These are phyloP conservation scores for Sphenopsis melanotis DNA, from an alignment of 2,797 vertebrate species.

Conservation along the genomic window DNA sequence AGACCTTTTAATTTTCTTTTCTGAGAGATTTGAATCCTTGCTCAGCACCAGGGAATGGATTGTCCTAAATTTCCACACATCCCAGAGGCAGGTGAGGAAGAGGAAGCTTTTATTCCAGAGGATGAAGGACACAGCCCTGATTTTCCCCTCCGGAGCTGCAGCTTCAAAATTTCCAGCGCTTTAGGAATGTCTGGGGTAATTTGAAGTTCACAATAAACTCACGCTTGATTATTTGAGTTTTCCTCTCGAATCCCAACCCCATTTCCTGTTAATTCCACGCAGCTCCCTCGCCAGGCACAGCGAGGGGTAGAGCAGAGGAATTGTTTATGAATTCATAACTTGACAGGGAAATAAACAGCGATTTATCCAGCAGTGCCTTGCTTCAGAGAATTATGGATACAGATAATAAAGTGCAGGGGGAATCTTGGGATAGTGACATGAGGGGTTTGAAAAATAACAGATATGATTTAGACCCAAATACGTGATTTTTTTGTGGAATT, in stretches of 20 bases:
- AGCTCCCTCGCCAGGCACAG: not conserved
- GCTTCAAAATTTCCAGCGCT: not conserved
- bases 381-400: not conserved
- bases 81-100: not conserved
- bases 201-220: not conserved
- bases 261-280: not conserved
- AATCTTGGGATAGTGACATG: not conserved
- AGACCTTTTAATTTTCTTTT: not conserved
- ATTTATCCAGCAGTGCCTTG: not conserved
- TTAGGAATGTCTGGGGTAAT: not conserved
- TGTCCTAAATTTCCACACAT: not conserved
- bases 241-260: not conserved
- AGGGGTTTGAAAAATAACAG: fast-evolving
- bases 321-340: not conserved
- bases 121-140: not conserved
- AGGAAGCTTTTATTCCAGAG: not conserved
- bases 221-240: not conserved
- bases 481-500: not conserved
- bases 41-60: not conserved
- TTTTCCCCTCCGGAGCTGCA: fast-evolving
- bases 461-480: not conserved
- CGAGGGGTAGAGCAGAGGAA: not conserved
- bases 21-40: not conserved
- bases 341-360: not conserved
- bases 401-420: fast-evolving